These are phyloP conservation scores for Ichneumoninae sp. DNA, from an alignment of 2,888 invertebrate species.

Conservation along the genomic window DNA sequence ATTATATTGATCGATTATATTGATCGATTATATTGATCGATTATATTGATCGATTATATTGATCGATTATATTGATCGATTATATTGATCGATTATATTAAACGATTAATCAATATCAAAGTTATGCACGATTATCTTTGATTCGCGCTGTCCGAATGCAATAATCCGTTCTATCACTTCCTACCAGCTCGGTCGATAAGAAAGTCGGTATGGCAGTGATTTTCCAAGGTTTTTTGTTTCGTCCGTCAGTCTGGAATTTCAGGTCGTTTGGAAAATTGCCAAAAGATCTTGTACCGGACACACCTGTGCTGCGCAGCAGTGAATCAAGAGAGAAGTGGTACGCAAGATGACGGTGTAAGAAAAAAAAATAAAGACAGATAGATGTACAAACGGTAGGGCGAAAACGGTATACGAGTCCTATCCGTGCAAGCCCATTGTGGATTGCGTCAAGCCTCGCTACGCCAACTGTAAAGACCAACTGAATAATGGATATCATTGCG, in stretches of 20 bases:
- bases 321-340: not conserved
- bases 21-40: too few relatives aligned
- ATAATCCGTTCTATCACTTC: too few relatives aligned
- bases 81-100: too few relatives aligned
- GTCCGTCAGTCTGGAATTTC: not conserved
- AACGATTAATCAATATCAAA: too few relatives aligned
- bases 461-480: conserved; percentile 48
- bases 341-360: not conserved
- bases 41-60: too few relatives aligned
- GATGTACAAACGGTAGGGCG: not conserved
- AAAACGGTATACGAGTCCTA: conserved; percentile 24
- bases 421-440: conserved; percentile 47
- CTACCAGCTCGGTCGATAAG: not conserved
- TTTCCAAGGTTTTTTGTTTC: not conserved
- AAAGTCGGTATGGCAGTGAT: not conserved
- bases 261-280: conserved; percentile 53
- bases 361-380: not conserved
- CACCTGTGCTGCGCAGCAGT: conserved; percentile 25
- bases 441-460: conserved; percentile 43
- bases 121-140: too few relatives aligned
- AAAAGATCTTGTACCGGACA: conserved; percentile 31
- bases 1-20: too few relatives aligned
- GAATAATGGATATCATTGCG: conserved; percentile 65
- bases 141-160: too few relatives aligned
- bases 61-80: too few relatives aligned